phyloP scores from a whole-genome alignment of 2,113 vertebrate species.

The Halcyon senegalensis region DNA sequence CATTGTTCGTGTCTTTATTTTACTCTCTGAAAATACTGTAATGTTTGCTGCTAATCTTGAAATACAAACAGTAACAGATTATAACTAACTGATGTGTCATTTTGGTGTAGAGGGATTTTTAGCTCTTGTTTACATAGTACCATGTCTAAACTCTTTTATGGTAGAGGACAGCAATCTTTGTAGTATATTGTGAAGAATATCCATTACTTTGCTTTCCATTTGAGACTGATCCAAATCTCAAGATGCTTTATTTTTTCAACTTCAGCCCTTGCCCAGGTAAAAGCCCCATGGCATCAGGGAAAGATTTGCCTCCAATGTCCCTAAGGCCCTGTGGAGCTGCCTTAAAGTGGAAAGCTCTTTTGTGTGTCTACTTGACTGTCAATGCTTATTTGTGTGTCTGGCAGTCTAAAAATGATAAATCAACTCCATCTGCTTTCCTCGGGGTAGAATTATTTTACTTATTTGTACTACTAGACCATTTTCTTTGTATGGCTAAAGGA shows the following conservation, averaged over 20 bases:
- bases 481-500: not conserved
- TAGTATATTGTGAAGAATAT: not conserved
- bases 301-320: not conserved
- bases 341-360: not conserved
- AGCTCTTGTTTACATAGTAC: not conserved
- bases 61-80: not conserved
- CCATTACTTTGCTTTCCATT: not conserved
- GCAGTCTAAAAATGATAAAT: slow-evolving; percentile 49
- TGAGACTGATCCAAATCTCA: not conserved
- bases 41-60: not conserved
- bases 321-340: not conserved
- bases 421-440: not conserved
- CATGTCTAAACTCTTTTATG: not conserved
- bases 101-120: not conserved
- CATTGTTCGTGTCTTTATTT: not conserved
- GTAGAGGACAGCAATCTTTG: not conserved
- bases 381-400: not conserved
- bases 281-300: not conserved
- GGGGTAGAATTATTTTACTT: not conserved
- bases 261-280: not conserved
- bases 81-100: not conserved
- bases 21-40: not conserved
- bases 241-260: not conserved
- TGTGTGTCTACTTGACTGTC: not conserved
- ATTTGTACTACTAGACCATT: not conserved